phyloP scores from a whole-genome alignment of 1,140 invertebrate genomes.

The Anastrepha obliqua region DNA sequence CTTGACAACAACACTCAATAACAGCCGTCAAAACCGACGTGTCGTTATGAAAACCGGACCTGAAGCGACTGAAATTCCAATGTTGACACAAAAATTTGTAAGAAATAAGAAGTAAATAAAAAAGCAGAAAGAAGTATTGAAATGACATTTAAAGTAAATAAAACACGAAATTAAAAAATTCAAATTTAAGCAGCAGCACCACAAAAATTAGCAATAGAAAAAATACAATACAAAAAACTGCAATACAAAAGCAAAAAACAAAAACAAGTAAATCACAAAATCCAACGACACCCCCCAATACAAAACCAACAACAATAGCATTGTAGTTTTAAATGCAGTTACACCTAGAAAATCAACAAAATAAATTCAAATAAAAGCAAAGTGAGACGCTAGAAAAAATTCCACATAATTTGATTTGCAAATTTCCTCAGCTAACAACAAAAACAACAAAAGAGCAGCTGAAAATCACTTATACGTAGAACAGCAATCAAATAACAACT shows the following conservation, averaged over 20 bases:
- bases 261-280: neutral
- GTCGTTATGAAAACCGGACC: constrained; percentile 31
- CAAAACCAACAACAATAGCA: neutral
- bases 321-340: neutral
- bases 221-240: neutral
- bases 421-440: neutral
- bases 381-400: neutral
- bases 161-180: neutral
- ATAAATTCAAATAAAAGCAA: neutral
- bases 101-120: neutral
- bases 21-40: constrained; percentile 16
- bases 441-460: neutral
- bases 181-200: neutral
- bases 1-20: neutral
- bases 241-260: neutral
- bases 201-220: neutral
- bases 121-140: neutral
- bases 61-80: constrained; percentile 28
- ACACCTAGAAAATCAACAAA: neutral
- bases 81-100: constrained; percentile 3
- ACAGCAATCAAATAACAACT: too few species aligned
- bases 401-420: neutral
- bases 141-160: neutral
- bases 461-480: too few species aligned
- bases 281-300: neutral